Evolutionary conservation across 2,888 invertebrate genomes (phyloP), one percentile per base, ranked within the genome.

Genomic region (Drosophila gaucha): DNA sequence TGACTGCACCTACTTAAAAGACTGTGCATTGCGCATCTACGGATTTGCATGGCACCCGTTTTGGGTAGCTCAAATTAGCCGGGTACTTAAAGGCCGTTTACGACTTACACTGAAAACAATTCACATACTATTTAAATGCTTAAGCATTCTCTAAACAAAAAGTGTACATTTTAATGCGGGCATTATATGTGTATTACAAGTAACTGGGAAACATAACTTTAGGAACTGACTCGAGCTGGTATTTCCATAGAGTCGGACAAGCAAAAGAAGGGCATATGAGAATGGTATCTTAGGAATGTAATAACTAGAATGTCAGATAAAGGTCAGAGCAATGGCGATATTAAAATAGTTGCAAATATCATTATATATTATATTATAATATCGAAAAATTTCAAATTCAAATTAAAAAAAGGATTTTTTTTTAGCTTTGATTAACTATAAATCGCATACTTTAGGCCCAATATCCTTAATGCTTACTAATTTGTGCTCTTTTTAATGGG

Each of bases 1-100:
- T 30, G 38, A 54, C 39, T 58, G 75, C 69, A 50, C 55, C 64
- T 70, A 63, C 75, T 69, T 63, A 56, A 52, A 26, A 1, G 65
- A 46, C 38, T 52, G 26, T 30, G 55, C 65, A 46, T 36, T 52
- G 41, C 52, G 66, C 66, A 46, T 58, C 35, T 5, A 28, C 24
- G 63, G 30, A 74, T 66, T 58, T 74, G 75, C 64, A 68, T 63
- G 41, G 44, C 39, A 58, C 63, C 38, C 64, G 31, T 12, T n/a
- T 71, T 57, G 76, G 56, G 26, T 51, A 64, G 60, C 51, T 39
- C 38, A 76, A 73, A 73, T 76, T 76, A 73, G 77, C 72, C 44
- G 33, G 28, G 57, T 46, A 67, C 77, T 67, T 67, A 67, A 67
- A 72, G 38, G 51, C 54, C 63, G 28, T 72, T 72, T 69, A 71